These are phyloP conservation scores for Drosophila repleta DNA, from an alignment of 1,140 invertebrate species.

Conservation along the genomic window DNA sequence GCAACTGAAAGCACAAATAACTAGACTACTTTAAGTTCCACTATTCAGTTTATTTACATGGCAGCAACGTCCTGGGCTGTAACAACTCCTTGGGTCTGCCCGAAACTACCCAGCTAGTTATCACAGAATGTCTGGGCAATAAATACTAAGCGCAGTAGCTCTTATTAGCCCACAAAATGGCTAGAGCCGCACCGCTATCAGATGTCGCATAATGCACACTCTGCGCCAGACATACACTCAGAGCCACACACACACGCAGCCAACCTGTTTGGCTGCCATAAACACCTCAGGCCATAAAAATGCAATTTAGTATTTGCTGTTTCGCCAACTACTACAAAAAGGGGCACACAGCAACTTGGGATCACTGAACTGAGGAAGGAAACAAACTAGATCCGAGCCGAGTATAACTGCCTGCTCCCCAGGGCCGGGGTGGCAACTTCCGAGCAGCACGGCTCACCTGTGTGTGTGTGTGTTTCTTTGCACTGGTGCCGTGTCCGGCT, in stretches of 20 bases:
- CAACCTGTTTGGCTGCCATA: conserved; percentile 24
- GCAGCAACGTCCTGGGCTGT: neutral
- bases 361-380: conserved; percentile 60
- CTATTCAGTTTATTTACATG: neutral
- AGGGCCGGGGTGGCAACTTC: conserved; percentile 41
- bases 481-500: conserved; percentile 19
- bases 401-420: neutral
- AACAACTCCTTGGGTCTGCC: neutral
- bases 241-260: neutral
- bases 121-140: conserved; percentile 18
- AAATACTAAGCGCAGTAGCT: conserved; percentile 48
- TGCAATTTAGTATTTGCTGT: conserved; percentile 71
- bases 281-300: conserved; percentile 63
- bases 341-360: conserved; percentile 44
- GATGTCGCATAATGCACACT: conserved; percentile 68
- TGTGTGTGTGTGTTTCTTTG: conserved; percentile 24
- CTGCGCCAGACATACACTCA: conserved; percentile 5
- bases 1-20: too few relatives aligned
- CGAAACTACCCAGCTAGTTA: conserved; percentile 17
- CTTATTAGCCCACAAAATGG: conserved; percentile 48
- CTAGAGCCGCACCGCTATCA: conserved; percentile 43
- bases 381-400: conserved; percentile 24
- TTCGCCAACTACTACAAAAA: conserved; percentile 29
- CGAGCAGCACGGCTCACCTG: conserved; percentile 40
- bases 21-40: too few relatives aligned